Conservation (phyloP, 2,888 invertebrate species). For the Dolichopus griseipennis region DNA sequence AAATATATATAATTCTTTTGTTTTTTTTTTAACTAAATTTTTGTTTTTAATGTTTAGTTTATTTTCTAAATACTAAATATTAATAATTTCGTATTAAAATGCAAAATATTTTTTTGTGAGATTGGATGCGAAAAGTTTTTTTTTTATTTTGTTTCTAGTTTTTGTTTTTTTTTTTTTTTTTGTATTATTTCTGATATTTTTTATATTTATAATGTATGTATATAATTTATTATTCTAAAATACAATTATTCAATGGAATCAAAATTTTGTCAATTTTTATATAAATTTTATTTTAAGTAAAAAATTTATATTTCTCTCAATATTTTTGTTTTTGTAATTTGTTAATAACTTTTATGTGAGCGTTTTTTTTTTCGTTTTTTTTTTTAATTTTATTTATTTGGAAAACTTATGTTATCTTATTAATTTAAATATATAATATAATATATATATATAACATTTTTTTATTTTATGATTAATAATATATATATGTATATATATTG, state of each 20-base stretch:
- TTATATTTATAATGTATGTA: constrained; percentile 1
- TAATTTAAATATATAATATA: background rate
- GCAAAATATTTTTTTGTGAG: background rate
- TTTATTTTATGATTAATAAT: background rate
- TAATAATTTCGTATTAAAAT: background rate
- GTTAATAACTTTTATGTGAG: background rate
- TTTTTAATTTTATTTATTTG: background rate
- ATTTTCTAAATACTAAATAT: background rate
- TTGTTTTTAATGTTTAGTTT: background rate
- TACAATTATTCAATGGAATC: background rate
- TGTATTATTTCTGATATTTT: background rate
- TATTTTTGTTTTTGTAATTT: background rate
- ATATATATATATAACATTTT: background rate
- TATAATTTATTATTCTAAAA: constrained; percentile 2
- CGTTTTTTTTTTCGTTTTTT: background rate
- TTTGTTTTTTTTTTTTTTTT: background rate
- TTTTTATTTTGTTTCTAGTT: too few relatives aligned
- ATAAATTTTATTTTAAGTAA: background rate
- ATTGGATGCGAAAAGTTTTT: constrained; percentile 2
- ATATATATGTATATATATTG: background rate
- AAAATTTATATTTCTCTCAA: background rate
- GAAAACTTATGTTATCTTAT: background rate
- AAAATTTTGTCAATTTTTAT: background rate
- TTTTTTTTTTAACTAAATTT: background rate
- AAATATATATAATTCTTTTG: constrained; percentile 2